Percentiles rank a stretch among this genome's conserved stretches.
Evolutionary conservation across 2,888 invertebrate species (phyloP).

Genomic region (Hirtodrosophila duncani): DNA sequence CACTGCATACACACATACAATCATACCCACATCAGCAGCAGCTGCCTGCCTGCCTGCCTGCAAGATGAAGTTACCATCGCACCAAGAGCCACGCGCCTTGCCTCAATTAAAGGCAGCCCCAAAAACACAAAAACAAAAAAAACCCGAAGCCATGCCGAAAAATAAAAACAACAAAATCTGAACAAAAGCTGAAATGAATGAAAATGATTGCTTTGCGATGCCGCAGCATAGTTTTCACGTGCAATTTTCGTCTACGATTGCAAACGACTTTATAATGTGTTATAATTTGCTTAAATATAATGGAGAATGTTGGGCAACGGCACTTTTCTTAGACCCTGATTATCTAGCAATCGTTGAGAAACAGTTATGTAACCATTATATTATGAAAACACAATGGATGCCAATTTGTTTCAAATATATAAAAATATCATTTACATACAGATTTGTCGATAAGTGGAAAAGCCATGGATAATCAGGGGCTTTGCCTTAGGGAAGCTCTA

Average conservation of each 20-base stretch:
- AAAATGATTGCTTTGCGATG: constrained; percentile 40
- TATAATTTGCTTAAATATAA: constrained; percentile 38
- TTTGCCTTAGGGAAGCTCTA: too few relatives aligned
- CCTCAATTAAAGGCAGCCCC: constrained; percentile 51
- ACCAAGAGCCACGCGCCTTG: too few relatives aligned
- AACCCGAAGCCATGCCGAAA: constrained; percentile 1
- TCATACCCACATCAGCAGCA: neutral
- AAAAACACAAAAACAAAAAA: neutral
- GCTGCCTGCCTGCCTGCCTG: constrained; percentile 20
- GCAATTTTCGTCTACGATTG: constrained; percentile 31
- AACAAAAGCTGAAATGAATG: constrained; percentile 36
- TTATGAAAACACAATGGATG: too few relatives aligned
- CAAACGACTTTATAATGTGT: constrained; percentile 53
- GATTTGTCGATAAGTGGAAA: too few relatives aligned
- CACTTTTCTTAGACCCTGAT: too few relatives aligned
- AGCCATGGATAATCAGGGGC: too few relatives aligned
- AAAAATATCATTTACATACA: too few relatives aligned
- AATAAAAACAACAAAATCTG: constrained; percentile 10
- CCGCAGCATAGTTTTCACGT: constrained; percentile 25
- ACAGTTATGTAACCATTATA: too few relatives aligned
- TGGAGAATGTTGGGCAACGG: constrained; percentile 9
- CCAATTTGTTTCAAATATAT: too few relatives aligned
- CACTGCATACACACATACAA: neutral
- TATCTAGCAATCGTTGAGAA: constrained; percentile 9
- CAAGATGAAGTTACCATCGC: constrained; percentile 23